Conservation (phyloP, 2,797 vertebrate genomes). For the Sebastolobus alascanus region DNA sequence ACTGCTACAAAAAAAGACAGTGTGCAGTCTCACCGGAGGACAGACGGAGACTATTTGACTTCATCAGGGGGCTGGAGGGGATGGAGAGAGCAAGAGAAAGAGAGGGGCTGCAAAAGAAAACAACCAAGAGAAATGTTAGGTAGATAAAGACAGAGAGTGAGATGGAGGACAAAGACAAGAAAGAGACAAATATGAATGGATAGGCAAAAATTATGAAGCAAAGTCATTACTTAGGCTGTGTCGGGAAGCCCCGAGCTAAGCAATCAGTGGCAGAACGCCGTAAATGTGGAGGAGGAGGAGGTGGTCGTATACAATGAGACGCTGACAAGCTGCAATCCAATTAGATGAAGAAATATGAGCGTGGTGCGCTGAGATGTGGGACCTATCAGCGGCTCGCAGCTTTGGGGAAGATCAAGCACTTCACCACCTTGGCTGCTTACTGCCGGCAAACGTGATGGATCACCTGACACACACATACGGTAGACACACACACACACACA, state of each 20-base stretch:
- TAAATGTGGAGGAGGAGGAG: slow-evolving; percentile 62
- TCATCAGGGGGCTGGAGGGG: slow-evolving; percentile 5
- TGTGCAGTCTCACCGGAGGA: slow-evolving; percentile 40
- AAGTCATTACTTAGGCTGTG: slow-evolving; percentile 47
- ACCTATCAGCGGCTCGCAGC: slow-evolving; percentile 68
- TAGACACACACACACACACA: slow-evolving; percentile 38
- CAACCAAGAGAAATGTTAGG: background rate
- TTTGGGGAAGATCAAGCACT: slow-evolving; percentile 78
- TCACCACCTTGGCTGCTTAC: slow-evolving; percentile 39
- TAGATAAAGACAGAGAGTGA: slow-evolving; percentile 3
- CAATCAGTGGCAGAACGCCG: slow-evolving; percentile 52
- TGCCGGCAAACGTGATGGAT: slow-evolving; percentile 57
- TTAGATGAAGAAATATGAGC: slow-evolving; percentile 84
- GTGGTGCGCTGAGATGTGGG: slow-evolving; percentile 57
- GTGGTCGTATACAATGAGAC: slow-evolving; percentile 69
- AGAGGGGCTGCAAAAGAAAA: background rate
- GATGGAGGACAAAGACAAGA: slow-evolving; percentile 40
- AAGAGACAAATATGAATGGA: slow-evolving; percentile 51
- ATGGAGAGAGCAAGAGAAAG: background rate
- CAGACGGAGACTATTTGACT: slow-evolving; percentile 39
- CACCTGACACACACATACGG: slow-evolving; percentile 32
- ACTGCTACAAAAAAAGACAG: slow-evolving; percentile 33
- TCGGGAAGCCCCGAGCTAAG: slow-evolving; percentile 52
- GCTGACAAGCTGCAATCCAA: slow-evolving; percentile 78
- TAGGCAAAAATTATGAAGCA: slow-evolving; percentile 32